A percentile compares a stretch with the other conserved stretches of the same genome.
Conservation (phyloP, 2,888 invertebrate species). For the Glyphotaelius pellucidus region DNA sequence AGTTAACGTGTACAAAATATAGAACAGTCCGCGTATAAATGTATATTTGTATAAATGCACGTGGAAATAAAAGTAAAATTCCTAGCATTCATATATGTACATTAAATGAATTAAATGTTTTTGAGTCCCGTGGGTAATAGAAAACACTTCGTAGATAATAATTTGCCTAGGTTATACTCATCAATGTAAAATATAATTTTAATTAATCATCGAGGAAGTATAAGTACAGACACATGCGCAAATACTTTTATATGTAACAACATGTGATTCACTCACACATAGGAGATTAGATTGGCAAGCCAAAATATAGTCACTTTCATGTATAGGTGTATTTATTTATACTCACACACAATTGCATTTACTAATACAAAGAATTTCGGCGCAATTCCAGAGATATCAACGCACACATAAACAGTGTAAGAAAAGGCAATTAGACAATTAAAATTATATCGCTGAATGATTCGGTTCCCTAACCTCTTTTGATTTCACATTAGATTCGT, state of each 20-base stretch:
- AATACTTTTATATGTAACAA: not conserved
- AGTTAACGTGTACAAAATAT: too few relatives aligned
- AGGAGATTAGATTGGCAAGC: not conserved
- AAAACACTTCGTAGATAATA: slow-evolving; percentile 3
- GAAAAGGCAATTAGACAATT: slow-evolving; percentile 52
- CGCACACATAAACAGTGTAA: not conserved
- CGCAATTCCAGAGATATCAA: slow-evolving; percentile 29
- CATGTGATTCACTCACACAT: not conserved
- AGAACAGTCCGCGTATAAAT: too few relatives aligned
- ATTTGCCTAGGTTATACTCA: not conserved
- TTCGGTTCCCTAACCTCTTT: slow-evolving; percentile 45
- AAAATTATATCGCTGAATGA: slow-evolving; percentile 49
- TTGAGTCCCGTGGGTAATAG: not conserved
- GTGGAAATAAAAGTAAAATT: not conserved
- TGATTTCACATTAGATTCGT: slow-evolving; percentile 60
- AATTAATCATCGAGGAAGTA: slow-evolving; percentile 14
- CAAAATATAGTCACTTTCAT: not conserved
- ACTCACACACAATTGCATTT: not conserved
- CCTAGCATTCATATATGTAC: not conserved
- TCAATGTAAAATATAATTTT: not conserved
- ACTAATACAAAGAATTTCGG: not conserved
- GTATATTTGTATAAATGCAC: too few relatives aligned
- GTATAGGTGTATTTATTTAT: not conserved
- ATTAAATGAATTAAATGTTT: not conserved
- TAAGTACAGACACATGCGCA: not conserved